Percentiles rank a stretch among this genome's conserved stretches.
Conservation (phyloP, 2,888 invertebrate species). For the Hydroisotoma schaefferi region DNA sequence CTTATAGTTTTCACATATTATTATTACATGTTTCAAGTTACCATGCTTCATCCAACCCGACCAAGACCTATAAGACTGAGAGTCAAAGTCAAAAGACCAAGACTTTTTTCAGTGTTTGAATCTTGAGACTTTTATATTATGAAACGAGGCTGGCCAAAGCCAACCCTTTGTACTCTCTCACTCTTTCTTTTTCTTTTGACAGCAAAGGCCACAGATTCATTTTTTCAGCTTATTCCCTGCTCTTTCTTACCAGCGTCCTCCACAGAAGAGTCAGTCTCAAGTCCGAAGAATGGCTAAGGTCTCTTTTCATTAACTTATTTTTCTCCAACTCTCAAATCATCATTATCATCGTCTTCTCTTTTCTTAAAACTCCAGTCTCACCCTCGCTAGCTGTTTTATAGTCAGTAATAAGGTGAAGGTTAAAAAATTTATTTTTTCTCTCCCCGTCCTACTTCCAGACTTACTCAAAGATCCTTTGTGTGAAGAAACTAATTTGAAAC, state of each 20-base stretch:
- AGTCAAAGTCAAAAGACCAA: slow-evolving; percentile 6
- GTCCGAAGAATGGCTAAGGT: slow-evolving; percentile 9
- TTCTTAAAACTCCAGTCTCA: too few species aligned
- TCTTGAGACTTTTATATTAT: neutral
- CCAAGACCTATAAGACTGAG: slow-evolving; percentile 2
- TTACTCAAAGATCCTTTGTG: too few species aligned
- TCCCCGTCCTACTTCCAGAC: too few species aligned
- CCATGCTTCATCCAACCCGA: too few species aligned
- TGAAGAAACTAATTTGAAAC: too few species aligned
- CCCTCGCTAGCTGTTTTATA: too few species aligned
- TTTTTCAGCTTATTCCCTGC: slow-evolving; percentile 10
- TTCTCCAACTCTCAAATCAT: slow-evolving; percentile 7
- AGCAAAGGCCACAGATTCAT: slow-evolving; percentile 24
- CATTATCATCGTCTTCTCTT: too few species aligned
- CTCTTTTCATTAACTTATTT: slow-evolving; percentile 13
- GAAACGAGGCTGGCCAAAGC: slow-evolving; percentile 1
- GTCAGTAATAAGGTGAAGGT: too few species aligned
- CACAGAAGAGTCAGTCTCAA: neutral
- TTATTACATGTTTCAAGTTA: too few species aligned
- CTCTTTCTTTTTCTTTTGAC: slow-evolving; percentile 5
- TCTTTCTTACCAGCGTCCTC: too few species aligned
- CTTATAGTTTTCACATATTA: too few species aligned
- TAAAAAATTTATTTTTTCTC: too few species aligned
- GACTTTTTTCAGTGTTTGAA: slow-evolving; percentile 1
- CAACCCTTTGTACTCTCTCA: slow-evolving; percentile 11